Conservation (phyloP, 2,797 vertebrate genomes). For the Pangasius larnaudii region DNA sequence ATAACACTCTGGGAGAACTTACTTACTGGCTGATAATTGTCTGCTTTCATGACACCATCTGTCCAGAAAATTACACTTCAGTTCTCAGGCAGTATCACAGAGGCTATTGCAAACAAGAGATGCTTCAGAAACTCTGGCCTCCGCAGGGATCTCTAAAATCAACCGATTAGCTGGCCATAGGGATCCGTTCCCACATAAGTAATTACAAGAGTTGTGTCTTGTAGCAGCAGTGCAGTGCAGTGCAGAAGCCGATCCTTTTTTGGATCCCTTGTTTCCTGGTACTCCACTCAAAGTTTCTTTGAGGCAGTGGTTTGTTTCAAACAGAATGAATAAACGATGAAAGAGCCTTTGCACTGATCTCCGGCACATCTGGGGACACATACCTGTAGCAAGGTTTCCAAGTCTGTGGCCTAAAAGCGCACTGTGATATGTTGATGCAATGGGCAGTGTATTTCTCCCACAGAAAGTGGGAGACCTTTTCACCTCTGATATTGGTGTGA, state of each 20-base stretch:
- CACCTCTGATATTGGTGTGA: slow-evolving; percentile 70
- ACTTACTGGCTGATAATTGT: slow-evolving; percentile 81
- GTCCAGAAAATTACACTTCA: slow-evolving; percentile 78
- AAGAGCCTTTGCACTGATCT: slow-evolving; percentile 77
- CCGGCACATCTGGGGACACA: slow-evolving; percentile 72
- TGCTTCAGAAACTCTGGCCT: slow-evolving; percentile 69
- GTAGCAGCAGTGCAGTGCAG: slow-evolving; percentile 66
- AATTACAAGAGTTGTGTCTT: slow-evolving; percentile 71
- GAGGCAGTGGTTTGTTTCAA: slow-evolving; percentile 73
- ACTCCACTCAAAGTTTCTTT: slow-evolving; percentile 50
- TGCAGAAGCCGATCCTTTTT: slow-evolving; percentile 29
- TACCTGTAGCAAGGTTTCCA: slow-evolving; percentile 75
- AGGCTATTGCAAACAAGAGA: slow-evolving; percentile 73
- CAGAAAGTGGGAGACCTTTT: slow-evolving; percentile 69
- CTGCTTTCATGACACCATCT: slow-evolving; percentile 80
- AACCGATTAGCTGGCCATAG: slow-evolving; percentile 71
- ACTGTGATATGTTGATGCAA: slow-evolving; percentile 56
- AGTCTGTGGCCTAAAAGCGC: slow-evolving; percentile 70
- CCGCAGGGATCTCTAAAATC: slow-evolving; percentile 74
- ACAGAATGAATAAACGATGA: slow-evolving; percentile 78
- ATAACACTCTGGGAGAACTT: slow-evolving; percentile 70
- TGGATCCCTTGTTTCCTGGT: slow-evolving; percentile 38
- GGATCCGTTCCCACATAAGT: slow-evolving; percentile 76
- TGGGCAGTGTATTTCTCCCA: slow-evolving; percentile 71
- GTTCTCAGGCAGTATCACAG: slow-evolving; percentile 75